phyloP scores from a whole-genome alignment of 1,140 invertebrate genomes.

The Drosophila sp. region DNA sequence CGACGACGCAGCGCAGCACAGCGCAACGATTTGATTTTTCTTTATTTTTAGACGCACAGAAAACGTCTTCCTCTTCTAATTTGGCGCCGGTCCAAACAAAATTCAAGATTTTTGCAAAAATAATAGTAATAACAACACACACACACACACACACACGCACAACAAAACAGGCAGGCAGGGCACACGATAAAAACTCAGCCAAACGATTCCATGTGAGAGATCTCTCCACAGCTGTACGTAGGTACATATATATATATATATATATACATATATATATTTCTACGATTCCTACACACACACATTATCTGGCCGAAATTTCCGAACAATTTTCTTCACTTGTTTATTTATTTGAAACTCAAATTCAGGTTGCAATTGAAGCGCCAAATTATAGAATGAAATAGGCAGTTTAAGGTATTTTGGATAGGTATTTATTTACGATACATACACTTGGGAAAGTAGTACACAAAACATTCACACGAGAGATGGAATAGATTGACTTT shows the following conservation, averaged over 20 bases:
- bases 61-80: constrained; percentile 53
- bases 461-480: background rate
- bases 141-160: background rate
- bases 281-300: constrained; percentile 2
- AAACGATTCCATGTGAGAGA: constrained; percentile 10
- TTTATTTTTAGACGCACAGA: constrained; percentile 58
- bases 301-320: constrained; percentile 2
- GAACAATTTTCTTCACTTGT: constrained; percentile 1
- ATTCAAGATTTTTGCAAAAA: constrained; percentile 53
- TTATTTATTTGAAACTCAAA: constrained; percentile 13
- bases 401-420: too few species aligned
- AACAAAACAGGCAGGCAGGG: background rate
- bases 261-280: background rate
- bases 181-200: background rate
- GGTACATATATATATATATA: background rate
- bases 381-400: constrained; percentile 2
- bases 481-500: too few species aligned
- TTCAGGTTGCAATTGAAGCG: constrained; percentile 13
- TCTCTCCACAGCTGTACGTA: constrained; percentile 8
- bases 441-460: background rate
- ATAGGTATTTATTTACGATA: background rate
- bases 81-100: constrained; percentile 53
- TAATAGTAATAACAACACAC: constrained; percentile 42
- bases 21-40: constrained; percentile 29
- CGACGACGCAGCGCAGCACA: constrained; percentile 25